Percentiles rank a stretch among this genome's conserved stretches.
These are phyloP conservation scores for Drosophila maculinotata DNA, from an alignment of 2,888 invertebrate species.

Conservation along the genomic window DNA sequence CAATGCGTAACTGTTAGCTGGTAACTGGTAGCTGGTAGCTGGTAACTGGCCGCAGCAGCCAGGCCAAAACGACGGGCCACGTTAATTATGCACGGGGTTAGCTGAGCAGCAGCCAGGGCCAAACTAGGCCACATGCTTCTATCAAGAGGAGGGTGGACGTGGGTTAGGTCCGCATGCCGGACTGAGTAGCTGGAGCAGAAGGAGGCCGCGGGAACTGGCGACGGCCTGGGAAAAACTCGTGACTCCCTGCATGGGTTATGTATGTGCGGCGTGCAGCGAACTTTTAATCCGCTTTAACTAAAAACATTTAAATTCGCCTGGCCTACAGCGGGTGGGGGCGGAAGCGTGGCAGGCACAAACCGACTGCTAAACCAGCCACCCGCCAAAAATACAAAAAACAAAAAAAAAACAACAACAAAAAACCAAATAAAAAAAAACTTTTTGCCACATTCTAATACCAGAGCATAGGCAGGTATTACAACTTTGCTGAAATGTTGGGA, in stretches of 20 bases:
- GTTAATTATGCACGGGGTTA: slow-evolving; percentile 70
- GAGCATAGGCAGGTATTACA: slow-evolving; percentile 27
- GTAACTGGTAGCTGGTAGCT: slow-evolving; percentile 17
- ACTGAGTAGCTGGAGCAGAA: slow-evolving; percentile 23
- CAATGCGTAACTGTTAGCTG: slow-evolving; percentile 58
- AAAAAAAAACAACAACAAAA: slow-evolving; percentile 27
- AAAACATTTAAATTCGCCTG: slow-evolving; percentile 79
- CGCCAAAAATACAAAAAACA: slow-evolving; percentile 27
- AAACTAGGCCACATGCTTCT: slow-evolving; percentile 77
- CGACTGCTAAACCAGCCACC: slow-evolving; percentile 46
- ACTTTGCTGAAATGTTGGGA: slow-evolving; percentile 25
- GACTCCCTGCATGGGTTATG: slow-evolving; percentile 71
- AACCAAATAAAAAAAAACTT: slow-evolving; percentile 55
- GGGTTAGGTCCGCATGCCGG: slow-evolving; percentile 17
- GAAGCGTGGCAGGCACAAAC: slow-evolving; percentile 17
- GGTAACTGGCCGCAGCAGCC: slow-evolving; percentile 28
- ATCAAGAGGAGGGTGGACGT: slow-evolving; percentile 2
- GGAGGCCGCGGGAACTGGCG: slow-evolving; percentile 9
- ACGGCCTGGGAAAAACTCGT: no score
- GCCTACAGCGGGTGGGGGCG: slow-evolving; percentile 4
- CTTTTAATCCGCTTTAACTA: slow-evolving; percentile 81
- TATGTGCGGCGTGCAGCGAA: slow-evolving; percentile 81
- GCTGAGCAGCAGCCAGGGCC: slow-evolving; percentile 64
- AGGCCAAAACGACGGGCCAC: slow-evolving; percentile 58
- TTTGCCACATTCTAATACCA: slow-evolving; percentile 53